These are phyloP conservation scores for Macrotrachela quadricornifera DNA, from an alignment of 1,140 invertebrate species.

Conservation along the genomic window DNA sequence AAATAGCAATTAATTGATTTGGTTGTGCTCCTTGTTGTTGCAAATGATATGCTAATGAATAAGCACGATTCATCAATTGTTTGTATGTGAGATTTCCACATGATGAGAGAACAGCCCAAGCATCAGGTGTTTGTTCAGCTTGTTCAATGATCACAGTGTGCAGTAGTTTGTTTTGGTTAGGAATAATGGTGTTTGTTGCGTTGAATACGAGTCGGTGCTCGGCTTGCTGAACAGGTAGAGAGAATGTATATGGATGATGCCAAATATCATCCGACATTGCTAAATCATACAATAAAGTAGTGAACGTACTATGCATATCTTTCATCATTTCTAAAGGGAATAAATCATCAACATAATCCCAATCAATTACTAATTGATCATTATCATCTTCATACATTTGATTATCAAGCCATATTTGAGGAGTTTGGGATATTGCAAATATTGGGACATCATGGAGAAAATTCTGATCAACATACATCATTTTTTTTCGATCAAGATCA, in stretches of 20 bases:
- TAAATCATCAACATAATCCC: not conserved
- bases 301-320: not conserved
- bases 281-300: not conserved
- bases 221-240: not conserved
- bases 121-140: not conserved
- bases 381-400: not conserved
- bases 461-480: not conserved
- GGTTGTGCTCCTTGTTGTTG: not conserved
- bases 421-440: not conserved
- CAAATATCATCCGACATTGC: not conserved
- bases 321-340: not conserved
- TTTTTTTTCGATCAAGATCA: no score
- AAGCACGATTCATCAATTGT: not conserved
- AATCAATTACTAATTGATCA: not conserved
- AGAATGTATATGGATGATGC: not conserved
- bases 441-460: not conserved
- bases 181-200: not conserved
- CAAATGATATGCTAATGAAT: not conserved
- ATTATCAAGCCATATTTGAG: constrained; percentile 1
- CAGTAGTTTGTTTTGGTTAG: not conserved
- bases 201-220: no score
- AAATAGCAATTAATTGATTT: not conserved
- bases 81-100: not conserved
- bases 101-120: not conserved
- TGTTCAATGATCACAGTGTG: not conserved